Conservation (phyloP, 2,113 vertebrate genomes). For the Bubalus kerabau region DNA sequence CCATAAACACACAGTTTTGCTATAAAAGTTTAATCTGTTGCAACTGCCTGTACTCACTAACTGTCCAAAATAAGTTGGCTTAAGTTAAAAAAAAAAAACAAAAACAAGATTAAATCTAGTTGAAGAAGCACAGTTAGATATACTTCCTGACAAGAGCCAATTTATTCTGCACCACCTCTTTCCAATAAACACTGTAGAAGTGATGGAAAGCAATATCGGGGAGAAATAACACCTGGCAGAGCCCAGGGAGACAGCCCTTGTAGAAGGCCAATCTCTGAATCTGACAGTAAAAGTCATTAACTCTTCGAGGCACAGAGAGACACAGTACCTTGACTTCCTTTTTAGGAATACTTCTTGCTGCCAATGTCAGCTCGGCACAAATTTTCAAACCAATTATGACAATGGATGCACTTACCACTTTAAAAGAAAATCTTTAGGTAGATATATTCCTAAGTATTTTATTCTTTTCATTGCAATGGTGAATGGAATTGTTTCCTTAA, state of each 20-base stretch:
- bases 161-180: constrained; percentile 28
- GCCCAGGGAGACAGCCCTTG: background rate
- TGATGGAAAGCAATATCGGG: constrained; percentile 32
- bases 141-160: constrained; percentile 32
- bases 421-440: background rate
- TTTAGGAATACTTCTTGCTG: background rate
- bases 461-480: too few species aligned
- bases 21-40: constrained; percentile 31
- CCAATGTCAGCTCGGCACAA: background rate
- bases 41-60: constrained; percentile 34
- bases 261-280: background rate
- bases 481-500: too few species aligned
- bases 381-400: background rate
- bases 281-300: background rate
- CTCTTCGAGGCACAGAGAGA: background rate
- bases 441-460: too few species aligned
- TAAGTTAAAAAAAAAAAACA: constrained; percentile 31
- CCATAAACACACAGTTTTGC: background rate
- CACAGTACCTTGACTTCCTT: background rate
- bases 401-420: background rate
- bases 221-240: background rate
- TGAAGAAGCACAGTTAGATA: constrained; percentile 36
- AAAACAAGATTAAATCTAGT: background rate
- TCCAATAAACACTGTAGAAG: constrained; percentile 50
- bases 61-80: constrained; percentile 33